Evolutionary conservation across 2,113 vertebrate genomes (phyloP), one percentile per base, ranked within the genome.

Genomic region (Trochalopteron elliotii): DNA sequence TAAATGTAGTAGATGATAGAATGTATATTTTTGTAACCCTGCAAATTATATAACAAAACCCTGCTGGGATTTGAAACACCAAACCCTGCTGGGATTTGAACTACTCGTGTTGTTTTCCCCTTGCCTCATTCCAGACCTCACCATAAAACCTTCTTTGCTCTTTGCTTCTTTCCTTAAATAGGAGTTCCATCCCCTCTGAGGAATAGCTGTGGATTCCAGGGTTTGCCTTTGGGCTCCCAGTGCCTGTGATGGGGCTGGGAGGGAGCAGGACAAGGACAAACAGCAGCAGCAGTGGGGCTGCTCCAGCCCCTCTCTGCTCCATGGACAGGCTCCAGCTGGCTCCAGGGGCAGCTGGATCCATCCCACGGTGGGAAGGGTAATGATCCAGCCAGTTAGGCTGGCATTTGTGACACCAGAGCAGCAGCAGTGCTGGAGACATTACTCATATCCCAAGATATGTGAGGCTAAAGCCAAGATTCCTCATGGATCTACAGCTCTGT

Each of bases 401-500:
- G 95, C 95, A 96, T 93, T 83, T 47, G 50, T 77, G 16, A 63
- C 75, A 55, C 9, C 91, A 77, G 59, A 96, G 85, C 75, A 77
- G 81, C 87, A 94, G 91, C 69, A 75, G 45, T 20, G 76, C 23
- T 53, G n/a, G 59, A 96, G 96, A 96, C 90, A 45, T 97, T 63
- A 94, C 96, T 95, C 76, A 93, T 3, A 10, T 17, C 60, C 83
- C 15, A 0, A 95, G 95, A 90, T 64, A 96, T 95, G 93, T 28
- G 6, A 28, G 31, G 85, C 82, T 71, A 39, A 64, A 72, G 93
- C 96, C 94, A 97, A 90, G 72, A 93, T 93, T 96, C 81, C 92
- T 67, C 25, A 15, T 70, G 71, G 87, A 81, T 86, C 79, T 42
- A 11, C 61, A 11, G 60, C 91, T 42, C 68, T 1, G 6, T 12